Conservation (phyloP, 2,113 vertebrate species). For the Syngnathoides biaculeatus region DNA sequence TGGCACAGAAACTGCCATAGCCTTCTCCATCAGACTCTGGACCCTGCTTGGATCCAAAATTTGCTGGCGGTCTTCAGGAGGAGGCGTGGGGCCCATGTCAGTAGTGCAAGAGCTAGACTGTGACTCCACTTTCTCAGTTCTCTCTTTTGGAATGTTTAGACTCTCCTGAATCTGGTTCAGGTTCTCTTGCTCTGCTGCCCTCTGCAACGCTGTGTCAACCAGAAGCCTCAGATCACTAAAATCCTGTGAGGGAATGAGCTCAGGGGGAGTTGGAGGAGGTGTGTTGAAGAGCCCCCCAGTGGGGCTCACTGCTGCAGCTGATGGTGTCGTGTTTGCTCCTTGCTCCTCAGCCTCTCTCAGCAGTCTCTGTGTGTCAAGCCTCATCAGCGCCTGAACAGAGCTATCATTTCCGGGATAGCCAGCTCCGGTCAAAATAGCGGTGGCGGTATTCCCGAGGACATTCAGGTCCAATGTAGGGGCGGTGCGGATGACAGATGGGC, state of each 20-base stretch:
- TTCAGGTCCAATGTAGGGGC: slow-evolving; percentile 65
- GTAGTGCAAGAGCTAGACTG: slow-evolving; percentile 5
- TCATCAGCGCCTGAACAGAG: slow-evolving; percentile 66
- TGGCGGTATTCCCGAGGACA: slow-evolving; percentile 70
- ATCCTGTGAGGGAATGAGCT: slow-evolving; percentile 82
- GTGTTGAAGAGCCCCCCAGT: slow-evolving; percentile 86
- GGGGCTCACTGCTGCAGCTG: slow-evolving; percentile 71
- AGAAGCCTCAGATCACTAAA: slow-evolving; percentile 90
- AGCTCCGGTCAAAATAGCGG: slow-evolving; percentile 67
- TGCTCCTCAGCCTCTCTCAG: slow-evolving; percentile 65
- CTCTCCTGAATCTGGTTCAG: slow-evolving; percentile 60
- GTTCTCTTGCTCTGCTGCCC: slow-evolving; percentile 85
- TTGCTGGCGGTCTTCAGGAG: slow-evolving; percentile 54
- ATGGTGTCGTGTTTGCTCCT: slow-evolving; percentile 55
- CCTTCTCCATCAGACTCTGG: slow-evolving; percentile 63
- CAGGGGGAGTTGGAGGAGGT: slow-evolving; percentile 82
- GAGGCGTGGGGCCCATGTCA: slow-evolving; percentile 43
- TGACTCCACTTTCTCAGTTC: slow-evolving; percentile 14
- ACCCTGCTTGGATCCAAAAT: slow-evolving; percentile 57
- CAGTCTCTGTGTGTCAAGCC: slow-evolving; percentile 60
- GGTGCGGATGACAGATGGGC: slow-evolving; percentile 71
- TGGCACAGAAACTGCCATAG: slow-evolving; percentile 42
- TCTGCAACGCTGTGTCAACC: slow-evolving; percentile 85
- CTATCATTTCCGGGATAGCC: slow-evolving; percentile 57
- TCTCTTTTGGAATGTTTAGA: slow-evolving; percentile 14